Evolutionary conservation across 2,113 vertebrate genomes (phyloP).

Genomic region (Elephantulus edwardii): DNA sequence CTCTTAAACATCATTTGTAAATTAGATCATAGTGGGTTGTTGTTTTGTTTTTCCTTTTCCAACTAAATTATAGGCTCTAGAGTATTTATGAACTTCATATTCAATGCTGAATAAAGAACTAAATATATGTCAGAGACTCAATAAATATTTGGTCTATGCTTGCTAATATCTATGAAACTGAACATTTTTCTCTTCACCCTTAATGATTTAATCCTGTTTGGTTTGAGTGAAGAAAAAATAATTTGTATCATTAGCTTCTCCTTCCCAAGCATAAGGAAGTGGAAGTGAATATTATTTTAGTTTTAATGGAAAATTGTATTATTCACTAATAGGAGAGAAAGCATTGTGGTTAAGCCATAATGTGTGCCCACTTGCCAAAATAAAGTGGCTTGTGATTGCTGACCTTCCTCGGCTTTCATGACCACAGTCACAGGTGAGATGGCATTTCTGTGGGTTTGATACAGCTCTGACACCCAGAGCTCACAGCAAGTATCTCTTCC

Average conservation of each 20-base stretch:
- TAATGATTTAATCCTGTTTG: neutral
- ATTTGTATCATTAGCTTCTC: conserved; percentile 35
- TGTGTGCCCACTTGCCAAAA: neutral
- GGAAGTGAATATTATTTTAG: conserved; percentile 44
- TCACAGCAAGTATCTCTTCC: neutral
- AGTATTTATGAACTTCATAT: conserved; percentile 18
- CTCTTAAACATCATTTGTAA: conserved; percentile 23
- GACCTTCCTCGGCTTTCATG: neutral
- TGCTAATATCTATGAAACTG: neutral
- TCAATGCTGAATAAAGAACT: conserved; percentile 10
- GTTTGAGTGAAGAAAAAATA: conserved; percentile 35
- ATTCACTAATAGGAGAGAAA: conserved; percentile 30
- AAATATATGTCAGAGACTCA: conserved; percentile 6
- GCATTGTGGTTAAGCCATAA: neutral
- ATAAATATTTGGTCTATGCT: conserved; percentile 12
- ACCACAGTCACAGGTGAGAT: neutral
- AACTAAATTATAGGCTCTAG: neutral
- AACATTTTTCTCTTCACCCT: neutral
- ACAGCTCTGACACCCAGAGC: neutral
- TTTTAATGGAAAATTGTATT: conserved; percentile 53
- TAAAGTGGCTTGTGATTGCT: neutral
- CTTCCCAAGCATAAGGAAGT: conserved; percentile 35
- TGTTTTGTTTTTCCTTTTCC: conserved; percentile 1
- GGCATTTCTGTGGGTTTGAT: neutral
- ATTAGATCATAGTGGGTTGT: neutral